A percentile compares a stretch with the other conserved stretches of the same genome.
Conservation (phyloP, 2,888 invertebrate species). For the Scaptomyza parva region DNA sequence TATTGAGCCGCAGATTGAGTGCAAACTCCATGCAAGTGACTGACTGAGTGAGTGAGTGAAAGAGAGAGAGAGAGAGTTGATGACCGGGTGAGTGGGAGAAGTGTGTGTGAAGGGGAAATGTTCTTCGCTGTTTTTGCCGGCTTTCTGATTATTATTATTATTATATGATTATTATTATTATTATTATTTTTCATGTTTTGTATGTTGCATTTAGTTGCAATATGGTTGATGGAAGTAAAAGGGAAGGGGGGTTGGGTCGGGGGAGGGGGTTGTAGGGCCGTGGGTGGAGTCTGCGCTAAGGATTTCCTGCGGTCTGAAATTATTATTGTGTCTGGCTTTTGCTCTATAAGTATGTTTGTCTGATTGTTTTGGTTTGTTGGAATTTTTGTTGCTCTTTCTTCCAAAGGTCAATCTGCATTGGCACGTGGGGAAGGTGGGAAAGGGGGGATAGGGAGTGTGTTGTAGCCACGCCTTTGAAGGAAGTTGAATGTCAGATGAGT, state of each 20-base stretch:
- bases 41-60: constrained; percentile 9
- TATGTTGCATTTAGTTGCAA: constrained; percentile 27
- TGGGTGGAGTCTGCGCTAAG: constrained; percentile 1
- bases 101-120: constrained; percentile 32
- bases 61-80: constrained; percentile 9
- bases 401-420: constrained; percentile 48
- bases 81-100: constrained; percentile 11
- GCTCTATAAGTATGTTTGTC: not conserved
- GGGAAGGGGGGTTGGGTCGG: not conserved
- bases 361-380: constrained; percentile 17
- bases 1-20: constrained; percentile 74
- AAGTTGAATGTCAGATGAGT: not conserved
- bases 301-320: constrained; percentile 41
- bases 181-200: constrained; percentile 23
- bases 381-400: not conserved
- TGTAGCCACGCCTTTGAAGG: not conserved
- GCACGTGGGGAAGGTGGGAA: not conserved
- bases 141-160: constrained; percentile 20
- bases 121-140: constrained; percentile 28
- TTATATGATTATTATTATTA: constrained; percentile 14
- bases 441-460: not conserved
- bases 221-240: no score
- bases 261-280: not conserved
- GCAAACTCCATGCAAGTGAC: constrained; percentile 25
- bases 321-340: constrained; percentile 67